Base-by-base conservation (phyloP, 2,888 invertebrate species). In the Selenia dentaria region DNA sequence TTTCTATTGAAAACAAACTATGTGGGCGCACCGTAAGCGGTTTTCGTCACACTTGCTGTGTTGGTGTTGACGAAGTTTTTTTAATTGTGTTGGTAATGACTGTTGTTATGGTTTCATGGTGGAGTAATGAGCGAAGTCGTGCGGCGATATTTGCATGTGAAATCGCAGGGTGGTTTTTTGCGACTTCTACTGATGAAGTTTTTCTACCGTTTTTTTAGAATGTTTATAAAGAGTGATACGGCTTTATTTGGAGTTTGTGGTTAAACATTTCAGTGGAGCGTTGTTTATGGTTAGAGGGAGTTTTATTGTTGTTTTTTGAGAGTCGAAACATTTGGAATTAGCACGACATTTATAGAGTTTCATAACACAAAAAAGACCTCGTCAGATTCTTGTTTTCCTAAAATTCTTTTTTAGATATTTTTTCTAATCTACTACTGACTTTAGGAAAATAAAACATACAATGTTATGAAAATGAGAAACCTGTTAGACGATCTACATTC, bases 81-180 rank as follows among this genome's bases (percentile, higher is more conserved):
- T 84, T 87, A 88, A 88, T 88, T 89, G 85, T 73, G 69, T 74
- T 73, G 64, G 75, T 89, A 88, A 90, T 89, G 74, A 87, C 69
- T 79, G 84, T 83, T 87, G 87, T 89, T 88, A 88, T 86, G 87
- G 81, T 85, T 87, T 86, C 79, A 87, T 87, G 74, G 79, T 63
- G 56, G 68, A 57, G 83, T 89, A 88, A 89, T 89, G 88, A 88
- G 87, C 74, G 69, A 56, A 79, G 70, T 82, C 67, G 80, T 74
- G 76, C 74, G 70, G 76, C 71, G 80, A 81, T 76, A 90, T 90
- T 90, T 90, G 90, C 89, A 89, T 90, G 84, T 79, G 79, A 9
- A 22, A 83, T 77, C 70, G 80, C 73, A 79, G 75, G 78, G 84
- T 32, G 58, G 48, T 74, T 79, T 87, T 88, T 86, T 64, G 70